phyloP scores from a whole-genome alignment of 2,797 vertebrate genomes.

The Prionace glauca region DNA sequence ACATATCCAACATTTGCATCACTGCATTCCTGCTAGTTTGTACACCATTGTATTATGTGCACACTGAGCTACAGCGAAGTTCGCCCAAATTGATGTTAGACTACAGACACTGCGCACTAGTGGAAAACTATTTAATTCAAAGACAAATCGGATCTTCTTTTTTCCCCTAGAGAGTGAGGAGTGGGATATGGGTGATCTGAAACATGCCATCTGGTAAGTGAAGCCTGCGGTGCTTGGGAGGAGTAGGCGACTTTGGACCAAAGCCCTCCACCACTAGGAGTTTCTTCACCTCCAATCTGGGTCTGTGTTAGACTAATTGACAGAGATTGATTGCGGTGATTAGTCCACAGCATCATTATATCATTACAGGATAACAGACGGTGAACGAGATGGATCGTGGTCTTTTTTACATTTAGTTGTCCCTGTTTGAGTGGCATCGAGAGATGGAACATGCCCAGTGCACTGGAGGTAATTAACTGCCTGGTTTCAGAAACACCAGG shows the following conservation, averaged over 20 bases:
- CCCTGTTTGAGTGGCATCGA: not conserved
- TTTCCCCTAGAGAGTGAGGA: not conserved
- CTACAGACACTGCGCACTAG: not conserved
- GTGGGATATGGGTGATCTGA: not conserved
- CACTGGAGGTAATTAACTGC: not conserved
- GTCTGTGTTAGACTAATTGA: not conserved
- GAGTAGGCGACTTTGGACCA: not conserved
- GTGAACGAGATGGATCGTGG: not conserved
- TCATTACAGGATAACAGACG: not conserved
- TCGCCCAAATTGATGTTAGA: not conserved
- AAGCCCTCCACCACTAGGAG: not conserved
- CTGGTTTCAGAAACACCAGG: not conserved
- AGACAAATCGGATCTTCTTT: not conserved
- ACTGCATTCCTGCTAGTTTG: not conserved
- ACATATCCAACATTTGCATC: not conserved
- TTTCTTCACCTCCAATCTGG: not conserved
- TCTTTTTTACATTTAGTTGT: not conserved
- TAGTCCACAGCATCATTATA: not conserved
- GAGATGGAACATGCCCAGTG: not conserved
- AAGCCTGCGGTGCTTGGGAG: not conserved
- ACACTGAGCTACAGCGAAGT: not conserved
- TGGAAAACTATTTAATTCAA: slow-evolving; percentile 1
- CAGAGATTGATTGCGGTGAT: not conserved
- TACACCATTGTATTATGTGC: not conserved
- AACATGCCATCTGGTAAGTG: not conserved